Percentiles rank a stretch among this genome's conserved stretches.
phyloP scores from a whole-genome alignment of 1,140 invertebrate genomes.

The Trichonephila clavipes region DNA sequence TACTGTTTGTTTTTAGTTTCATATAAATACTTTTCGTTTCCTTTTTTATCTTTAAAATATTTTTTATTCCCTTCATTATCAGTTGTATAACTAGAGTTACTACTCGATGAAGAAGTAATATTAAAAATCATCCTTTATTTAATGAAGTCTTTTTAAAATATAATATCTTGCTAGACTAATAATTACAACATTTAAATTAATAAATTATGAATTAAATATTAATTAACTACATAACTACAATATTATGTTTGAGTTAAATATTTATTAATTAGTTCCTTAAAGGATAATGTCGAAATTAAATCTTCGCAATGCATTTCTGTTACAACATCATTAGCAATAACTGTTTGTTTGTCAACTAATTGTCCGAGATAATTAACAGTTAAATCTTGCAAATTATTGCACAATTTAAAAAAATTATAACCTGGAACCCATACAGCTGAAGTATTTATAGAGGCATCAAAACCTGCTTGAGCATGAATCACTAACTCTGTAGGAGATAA shows the following conservation, averaged over 20 bases:
- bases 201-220: no score
- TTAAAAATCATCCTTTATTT: no score
- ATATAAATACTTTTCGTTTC: no score
- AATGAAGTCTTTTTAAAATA: no score
- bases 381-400: slow-evolving; percentile 42
- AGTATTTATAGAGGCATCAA: slow-evolving; percentile 26
- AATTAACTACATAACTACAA: no score
- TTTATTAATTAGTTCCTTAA: neutral
- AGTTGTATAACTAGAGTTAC: no score
- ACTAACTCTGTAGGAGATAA: slow-evolving; percentile 4
- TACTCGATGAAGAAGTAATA: no score
- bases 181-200: no score
- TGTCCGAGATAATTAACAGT: slow-evolving; percentile 11
- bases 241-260: neutral
- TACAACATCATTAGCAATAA: slow-evolving; percentile 21
- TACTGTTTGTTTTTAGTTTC: no score
- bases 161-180: no score
- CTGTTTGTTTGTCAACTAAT: slow-evolving; percentile 25
- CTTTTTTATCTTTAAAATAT: no score
- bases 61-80: no score
- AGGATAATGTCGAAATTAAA: slow-evolving; percentile 7
- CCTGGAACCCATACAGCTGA: neutral
- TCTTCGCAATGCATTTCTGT: slow-evolving; percentile 6
- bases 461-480: slow-evolving; percentile 52
- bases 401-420: slow-evolving; percentile 49